Evolutionary conservation across 1,140 invertebrate species (phyloP).

Genomic region (Papilio xuthus): DNA sequence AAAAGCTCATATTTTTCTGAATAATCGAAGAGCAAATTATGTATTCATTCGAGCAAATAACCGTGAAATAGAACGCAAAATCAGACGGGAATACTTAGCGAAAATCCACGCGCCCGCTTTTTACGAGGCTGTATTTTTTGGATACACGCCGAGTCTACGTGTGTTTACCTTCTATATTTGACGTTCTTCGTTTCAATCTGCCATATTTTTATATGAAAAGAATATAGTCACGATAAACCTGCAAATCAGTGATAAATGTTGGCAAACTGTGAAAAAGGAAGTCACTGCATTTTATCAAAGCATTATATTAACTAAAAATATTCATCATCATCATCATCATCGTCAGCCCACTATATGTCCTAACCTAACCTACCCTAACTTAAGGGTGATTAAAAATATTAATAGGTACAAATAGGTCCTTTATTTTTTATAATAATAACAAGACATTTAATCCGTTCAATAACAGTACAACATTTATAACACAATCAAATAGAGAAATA

Average conservation of each 20-base stretch:
- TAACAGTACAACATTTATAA: too few species aligned
- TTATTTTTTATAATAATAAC: too few species aligned
- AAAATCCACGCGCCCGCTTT: slow-evolving; percentile 53
- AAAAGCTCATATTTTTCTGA: background rate
- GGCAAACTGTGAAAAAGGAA: background rate
- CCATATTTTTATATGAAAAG: slow-evolving; percentile 29
- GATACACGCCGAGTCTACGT: slow-evolving; percentile 41
- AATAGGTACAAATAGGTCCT: too few species aligned
- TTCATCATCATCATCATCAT: too few species aligned
- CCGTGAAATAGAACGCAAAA: slow-evolving; percentile 44
- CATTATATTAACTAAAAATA: background rate
- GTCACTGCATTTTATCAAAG: background rate
- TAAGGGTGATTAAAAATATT: too few species aligned
- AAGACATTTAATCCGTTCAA: too few species aligned
- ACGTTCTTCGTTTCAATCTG: slow-evolving; percentile 57
- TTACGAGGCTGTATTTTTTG: slow-evolving; percentile 66
- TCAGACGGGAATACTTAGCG: slow-evolving; percentile 49
- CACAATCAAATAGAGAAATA: too few species aligned
- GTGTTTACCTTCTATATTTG: slow-evolving; percentile 67
- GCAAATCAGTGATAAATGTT: background rate
- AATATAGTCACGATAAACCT: slow-evolving; percentile 40
- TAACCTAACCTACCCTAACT: too few species aligned
- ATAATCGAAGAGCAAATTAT: slow-evolving; percentile 43
- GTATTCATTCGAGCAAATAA: slow-evolving; percentile 44
- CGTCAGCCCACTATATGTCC: too few species aligned